Base-by-base conservation (phyloP, 2,113 vertebrate genomes). In the Phalacrocorax brasilianus region DNA sequence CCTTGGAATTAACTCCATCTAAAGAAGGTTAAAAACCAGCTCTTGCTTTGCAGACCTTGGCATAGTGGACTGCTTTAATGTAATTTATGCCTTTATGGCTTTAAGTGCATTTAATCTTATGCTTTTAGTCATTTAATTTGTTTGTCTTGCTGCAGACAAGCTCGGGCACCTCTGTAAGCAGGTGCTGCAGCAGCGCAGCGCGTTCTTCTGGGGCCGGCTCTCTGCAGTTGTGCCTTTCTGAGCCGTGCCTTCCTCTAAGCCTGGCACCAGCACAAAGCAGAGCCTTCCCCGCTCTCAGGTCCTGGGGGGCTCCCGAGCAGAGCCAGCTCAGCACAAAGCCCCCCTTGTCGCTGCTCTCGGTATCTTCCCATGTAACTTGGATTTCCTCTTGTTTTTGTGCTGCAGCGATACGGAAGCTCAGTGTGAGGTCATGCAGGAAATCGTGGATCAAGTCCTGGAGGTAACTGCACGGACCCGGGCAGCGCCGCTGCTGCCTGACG, bases 381-480 rank as follows among this genome's bases (percentile, higher is more conserved):
- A 97, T 71, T 74, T 63, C 78, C 92, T 89, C 68, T 94, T 83
- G 27, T 84, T 85, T 78, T 53, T 74, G 13, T 70, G 38, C 88
- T 88, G 5, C 96, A 98, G 99, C 44, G 99, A 99, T 90, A 99
- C 99, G 3, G 99, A 99, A 97, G 98, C 98, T 26, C 99, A 99
- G 91, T 99, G 99, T 97, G 99, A 99, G 96, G 98, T 99, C 93
- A 99, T 99, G 99, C 99, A 99, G 98, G 99, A 99, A 63, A 99
- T 99, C 9, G 99, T 99, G 97, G 99, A 99, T 95, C 99, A 99
- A 82, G 99, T 99, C 77, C 97, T 99, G 91, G 99, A 99, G 99
- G 99, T 99, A 95, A 90, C 47, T 12, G 47, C 53, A 2, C 12
- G 1, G 20, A 23, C 22, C 45, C 38, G 2, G 33, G 47, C 50